Evolutionary conservation across 2,113 vertebrate genomes (phyloP).

Genomic region (Mustela lutreola): DNA sequence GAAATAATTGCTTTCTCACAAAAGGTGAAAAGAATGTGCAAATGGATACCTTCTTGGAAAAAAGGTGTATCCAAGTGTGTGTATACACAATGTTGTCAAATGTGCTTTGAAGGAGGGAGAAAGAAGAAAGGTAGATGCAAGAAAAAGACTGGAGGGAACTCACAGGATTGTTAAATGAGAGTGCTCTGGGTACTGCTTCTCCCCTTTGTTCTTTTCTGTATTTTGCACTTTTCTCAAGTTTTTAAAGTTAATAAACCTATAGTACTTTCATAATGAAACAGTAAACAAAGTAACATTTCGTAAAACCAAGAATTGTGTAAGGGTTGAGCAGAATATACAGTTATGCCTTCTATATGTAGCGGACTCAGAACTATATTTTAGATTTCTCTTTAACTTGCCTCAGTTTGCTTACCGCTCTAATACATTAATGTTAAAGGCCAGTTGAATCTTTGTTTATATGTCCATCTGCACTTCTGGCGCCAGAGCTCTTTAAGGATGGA

Average conservation of each 20-base stretch:
- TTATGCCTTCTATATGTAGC: not conserved
- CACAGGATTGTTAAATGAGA: not conserved
- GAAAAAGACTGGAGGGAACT: not conserved
- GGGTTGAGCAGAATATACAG: not conserved
- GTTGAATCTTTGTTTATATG: not conserved
- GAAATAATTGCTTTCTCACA: constrained; percentile 55
- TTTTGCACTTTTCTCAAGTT: not conserved
- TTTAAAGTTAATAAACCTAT: not conserved
- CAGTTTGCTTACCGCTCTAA: not conserved
- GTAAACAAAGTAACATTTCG: not conserved
- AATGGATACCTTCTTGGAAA: constrained; percentile 16
- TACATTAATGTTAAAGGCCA: not conserved
- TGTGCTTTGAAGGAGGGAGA: not conserved
- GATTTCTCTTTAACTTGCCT: not conserved
- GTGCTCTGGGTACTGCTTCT: not conserved
- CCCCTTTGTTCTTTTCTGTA: not conserved
- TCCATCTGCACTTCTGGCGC: not conserved
- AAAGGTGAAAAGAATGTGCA: constrained; percentile 30
- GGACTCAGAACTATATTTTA: not conserved
- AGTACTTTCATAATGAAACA: not conserved
- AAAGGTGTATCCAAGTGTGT: not conserved
- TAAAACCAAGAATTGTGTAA: not conserved
- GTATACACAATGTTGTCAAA: not conserved
- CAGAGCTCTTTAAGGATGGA: not conserved
- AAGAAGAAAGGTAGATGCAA: not conserved